These are phyloP conservation scores for Crotalus horridus DNA, from an alignment of 2,113 vertebrate genomes.

Conservation along the genomic window DNA sequence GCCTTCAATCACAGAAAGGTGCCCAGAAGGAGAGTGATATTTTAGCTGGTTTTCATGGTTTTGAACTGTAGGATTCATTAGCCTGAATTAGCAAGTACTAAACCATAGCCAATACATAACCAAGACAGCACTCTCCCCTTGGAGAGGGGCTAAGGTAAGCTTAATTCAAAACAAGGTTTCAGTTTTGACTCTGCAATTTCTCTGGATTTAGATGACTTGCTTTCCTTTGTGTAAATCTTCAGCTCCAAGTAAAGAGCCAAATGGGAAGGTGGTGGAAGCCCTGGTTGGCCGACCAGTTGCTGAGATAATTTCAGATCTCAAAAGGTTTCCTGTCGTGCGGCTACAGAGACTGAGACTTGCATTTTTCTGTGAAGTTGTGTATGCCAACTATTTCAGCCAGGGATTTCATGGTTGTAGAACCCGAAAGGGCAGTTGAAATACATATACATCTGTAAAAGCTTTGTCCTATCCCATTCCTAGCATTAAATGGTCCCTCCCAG, in stretches of 20 bases:
- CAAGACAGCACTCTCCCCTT: not conserved
- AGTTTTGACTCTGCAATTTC: not conserved
- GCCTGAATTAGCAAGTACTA: not conserved
- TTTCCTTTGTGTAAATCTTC: not conserved
- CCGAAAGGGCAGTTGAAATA: not conserved
- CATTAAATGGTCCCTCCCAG: not conserved
- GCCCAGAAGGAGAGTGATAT: not conserved
- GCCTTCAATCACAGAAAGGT: not conserved
- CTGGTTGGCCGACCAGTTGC: not conserved
- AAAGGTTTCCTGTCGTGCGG: not conserved
- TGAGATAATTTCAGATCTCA: not conserved
- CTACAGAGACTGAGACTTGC: not conserved
- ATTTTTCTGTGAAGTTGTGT: not conserved
- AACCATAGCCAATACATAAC: not conserved
- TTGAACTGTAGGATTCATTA: not conserved
- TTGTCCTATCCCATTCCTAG: not conserved
- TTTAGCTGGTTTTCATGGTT: not conserved
- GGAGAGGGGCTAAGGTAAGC: not conserved
- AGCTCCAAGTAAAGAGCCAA: not conserved
- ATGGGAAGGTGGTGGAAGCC: not conserved
- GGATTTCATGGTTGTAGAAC: not conserved
- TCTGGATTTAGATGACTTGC: not conserved
- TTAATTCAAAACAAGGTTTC: not conserved
- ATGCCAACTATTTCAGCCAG: not conserved
- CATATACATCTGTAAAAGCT: not conserved